Evolutionary conservation across 2,113 vertebrate genomes (phyloP).

Genomic region (Trochalopteron elliotii): DNA sequence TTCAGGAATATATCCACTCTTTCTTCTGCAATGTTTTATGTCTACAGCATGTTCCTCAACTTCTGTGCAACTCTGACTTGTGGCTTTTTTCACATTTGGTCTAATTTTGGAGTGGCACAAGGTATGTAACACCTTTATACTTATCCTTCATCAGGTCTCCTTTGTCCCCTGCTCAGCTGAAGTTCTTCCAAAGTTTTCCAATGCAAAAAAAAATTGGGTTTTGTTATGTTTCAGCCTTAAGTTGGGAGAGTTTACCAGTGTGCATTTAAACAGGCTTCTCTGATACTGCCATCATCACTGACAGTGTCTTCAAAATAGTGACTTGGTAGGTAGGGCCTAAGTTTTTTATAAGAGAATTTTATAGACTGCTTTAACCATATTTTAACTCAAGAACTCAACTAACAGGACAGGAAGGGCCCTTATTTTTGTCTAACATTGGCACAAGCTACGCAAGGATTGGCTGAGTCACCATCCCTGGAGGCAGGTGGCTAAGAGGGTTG

Average conservation of each 20-base stretch:
- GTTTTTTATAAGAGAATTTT: not conserved
- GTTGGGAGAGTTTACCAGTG: not conserved
- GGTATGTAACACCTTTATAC: fast-evolving
- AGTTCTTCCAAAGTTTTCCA: not conserved
- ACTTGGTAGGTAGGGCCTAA: not conserved
- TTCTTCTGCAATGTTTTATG: not conserved
- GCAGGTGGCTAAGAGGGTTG: not conserved
- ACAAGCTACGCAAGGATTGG: not conserved
- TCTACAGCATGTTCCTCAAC: not conserved
- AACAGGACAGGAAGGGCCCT: fast-evolving
- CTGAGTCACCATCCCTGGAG: not conserved
- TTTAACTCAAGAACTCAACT: not conserved
- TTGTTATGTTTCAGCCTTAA: not conserved
- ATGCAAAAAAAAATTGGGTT: not conserved
- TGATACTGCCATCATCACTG: not conserved
- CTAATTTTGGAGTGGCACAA: not conserved
- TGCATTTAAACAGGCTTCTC: not conserved
- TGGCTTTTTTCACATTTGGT: not conserved
- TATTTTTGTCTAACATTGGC: not conserved
- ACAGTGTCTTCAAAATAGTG: not conserved
- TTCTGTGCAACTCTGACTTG: not conserved
- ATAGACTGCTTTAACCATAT: not conserved
- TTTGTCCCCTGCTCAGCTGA: not conserved
- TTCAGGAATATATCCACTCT: fast-evolving
- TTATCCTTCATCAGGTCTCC: not conserved